Base-by-base conservation (phyloP, 2,888 invertebrate species). In the Ethmia dodecea region DNA sequence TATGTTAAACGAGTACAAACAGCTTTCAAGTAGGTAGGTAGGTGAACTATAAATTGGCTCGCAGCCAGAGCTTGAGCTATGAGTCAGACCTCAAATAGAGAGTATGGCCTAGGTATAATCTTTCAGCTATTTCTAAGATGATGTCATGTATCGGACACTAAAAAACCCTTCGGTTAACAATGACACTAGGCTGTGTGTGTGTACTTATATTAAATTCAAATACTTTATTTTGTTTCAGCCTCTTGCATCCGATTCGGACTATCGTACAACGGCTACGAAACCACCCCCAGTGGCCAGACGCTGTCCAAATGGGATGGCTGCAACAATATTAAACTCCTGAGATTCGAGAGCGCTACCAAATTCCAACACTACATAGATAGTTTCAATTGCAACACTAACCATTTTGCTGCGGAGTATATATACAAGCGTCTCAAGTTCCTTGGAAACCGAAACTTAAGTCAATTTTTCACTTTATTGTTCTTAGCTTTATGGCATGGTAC, bases 401-500 rank as follows among this genome's bases (percentile, higher is more conserved):
- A 92, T 34, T 99, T 98, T 93, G 94, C 97, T 37, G 93, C 93
- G 0, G 94, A 96, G 78, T 97, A 99, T 69, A 87, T 99, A 13
- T 99, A 96, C 86, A 98, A 98, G 68, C 89, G 99, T 2, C 87
- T 99, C 26, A 94, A 93, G 64, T 98, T 97, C 72, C 84, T 99
- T 30, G 95, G 95, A 29, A 96, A 93, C 73, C 90, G 93, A 12
- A 88, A 88, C 25, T 77, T 91, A 2, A 98, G 98, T 44, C 98
- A 99, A 71, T 83, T 90, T 0, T 87, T 90, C 0, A 94, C 98
- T 0, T 79, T 99, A 25, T 37, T 91, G 0, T 99, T 98, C 77
- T 89, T 99, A 24, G 97, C 99, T 0, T 61, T 97, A 0, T 99
- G 99, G 99, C 99, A 99, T 74, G 99, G 99, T 8, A 91, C 96